phyloP scores from a whole-genome alignment of 1,140 invertebrate species.

The Leptoteleia sp. region DNA sequence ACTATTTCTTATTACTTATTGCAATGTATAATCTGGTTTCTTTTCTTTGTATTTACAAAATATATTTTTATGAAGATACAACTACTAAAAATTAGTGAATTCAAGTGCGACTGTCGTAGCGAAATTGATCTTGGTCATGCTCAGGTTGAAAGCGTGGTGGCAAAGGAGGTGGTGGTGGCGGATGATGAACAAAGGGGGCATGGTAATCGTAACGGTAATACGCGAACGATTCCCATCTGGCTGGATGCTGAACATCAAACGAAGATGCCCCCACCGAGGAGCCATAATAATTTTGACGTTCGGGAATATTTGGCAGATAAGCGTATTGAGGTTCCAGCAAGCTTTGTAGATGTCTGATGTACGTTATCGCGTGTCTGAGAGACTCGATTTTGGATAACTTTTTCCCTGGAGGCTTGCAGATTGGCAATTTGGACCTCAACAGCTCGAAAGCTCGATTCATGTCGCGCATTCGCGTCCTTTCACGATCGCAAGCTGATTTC shows the following conservation, averaged over 20 bases:
- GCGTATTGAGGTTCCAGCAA: slow-evolving; percentile 81
- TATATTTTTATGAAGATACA: neutral
- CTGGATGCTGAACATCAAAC: slow-evolving; percentile 74
- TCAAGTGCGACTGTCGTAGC: slow-evolving; percentile 71
- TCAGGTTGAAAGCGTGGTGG: slow-evolving; percentile 67
- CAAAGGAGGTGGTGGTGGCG: slow-evolving; percentile 66
- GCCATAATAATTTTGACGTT: slow-evolving; percentile 60
- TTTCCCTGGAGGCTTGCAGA: slow-evolving; percentile 91
- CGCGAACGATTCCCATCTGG: slow-evolving; percentile 77
- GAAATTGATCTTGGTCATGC: slow-evolving; percentile 69
- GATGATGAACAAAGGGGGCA: slow-evolving; percentile 68
- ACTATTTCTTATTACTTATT: too few relatives aligned
- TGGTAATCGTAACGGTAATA: slow-evolving; percentile 80
- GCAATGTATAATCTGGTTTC: too few relatives aligned
- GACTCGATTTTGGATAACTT: slow-evolving; percentile 94
- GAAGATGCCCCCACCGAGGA: slow-evolving; percentile 53
- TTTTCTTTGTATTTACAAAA: too few relatives aligned
- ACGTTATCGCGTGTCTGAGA: slow-evolving; percentile 89
- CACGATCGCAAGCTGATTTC: slow-evolving; percentile 91
- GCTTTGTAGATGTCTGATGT: slow-evolving; percentile 88
- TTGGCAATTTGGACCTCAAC: slow-evolving; percentile 88
- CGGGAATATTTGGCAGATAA: slow-evolving; percentile 70
- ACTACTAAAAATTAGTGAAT: slow-evolving; percentile 2
- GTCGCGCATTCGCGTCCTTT: slow-evolving; percentile 91
- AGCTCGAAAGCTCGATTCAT: slow-evolving; percentile 93